phyloP scores from a whole-genome alignment of 37 sponge, comb jelly and placozoan genomes.

The Bolinopsis microptera region DNA sequence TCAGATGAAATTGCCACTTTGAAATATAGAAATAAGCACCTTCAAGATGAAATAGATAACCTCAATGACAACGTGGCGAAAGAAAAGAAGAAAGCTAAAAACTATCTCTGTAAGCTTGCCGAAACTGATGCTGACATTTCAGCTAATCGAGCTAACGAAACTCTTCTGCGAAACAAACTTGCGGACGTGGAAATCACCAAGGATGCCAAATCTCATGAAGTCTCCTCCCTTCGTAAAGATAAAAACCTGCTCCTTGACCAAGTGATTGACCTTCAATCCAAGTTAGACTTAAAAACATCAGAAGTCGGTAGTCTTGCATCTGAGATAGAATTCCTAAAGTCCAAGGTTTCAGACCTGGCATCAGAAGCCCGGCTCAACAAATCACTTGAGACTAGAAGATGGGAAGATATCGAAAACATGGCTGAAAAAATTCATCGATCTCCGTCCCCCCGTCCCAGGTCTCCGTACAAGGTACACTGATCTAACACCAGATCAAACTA shows the following conservation, averaged over 20 bases:
- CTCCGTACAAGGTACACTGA: constrained; percentile 7
- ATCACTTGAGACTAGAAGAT: constrained; percentile 52
- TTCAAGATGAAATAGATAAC: background rate
- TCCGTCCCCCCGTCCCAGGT: constrained; percentile 40
- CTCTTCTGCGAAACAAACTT: constrained; percentile 21
- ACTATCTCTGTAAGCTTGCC: constrained; percentile 12
- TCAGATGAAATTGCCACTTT: constrained; percentile 44
- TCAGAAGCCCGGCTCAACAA: constrained; percentile 67
- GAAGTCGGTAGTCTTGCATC: background rate
- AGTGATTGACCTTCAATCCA: constrained; percentile 43
- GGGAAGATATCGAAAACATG: constrained; percentile 69
- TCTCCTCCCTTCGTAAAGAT: constrained; percentile 14
- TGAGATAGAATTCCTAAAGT: constrained; percentile 43
- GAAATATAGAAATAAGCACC: background rate
- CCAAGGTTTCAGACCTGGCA: constrained; percentile 55
- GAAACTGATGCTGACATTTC: constrained; percentile 63
- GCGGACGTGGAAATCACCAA: constrained; percentile 41
- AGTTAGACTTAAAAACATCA: constrained; percentile 37
- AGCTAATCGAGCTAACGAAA: constrained; percentile 54
- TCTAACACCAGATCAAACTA: too few relatives aligned
- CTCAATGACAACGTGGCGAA: background rate
- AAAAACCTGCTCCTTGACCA: constrained; percentile 54
- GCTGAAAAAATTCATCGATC: constrained; percentile 65
- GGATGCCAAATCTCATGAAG: constrained; percentile 40
- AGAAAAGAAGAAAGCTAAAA: constrained; percentile 37